phyloP scores from a whole-genome alignment of 2,113 vertebrate species.

The Anoplopoma fimbria region DNA sequence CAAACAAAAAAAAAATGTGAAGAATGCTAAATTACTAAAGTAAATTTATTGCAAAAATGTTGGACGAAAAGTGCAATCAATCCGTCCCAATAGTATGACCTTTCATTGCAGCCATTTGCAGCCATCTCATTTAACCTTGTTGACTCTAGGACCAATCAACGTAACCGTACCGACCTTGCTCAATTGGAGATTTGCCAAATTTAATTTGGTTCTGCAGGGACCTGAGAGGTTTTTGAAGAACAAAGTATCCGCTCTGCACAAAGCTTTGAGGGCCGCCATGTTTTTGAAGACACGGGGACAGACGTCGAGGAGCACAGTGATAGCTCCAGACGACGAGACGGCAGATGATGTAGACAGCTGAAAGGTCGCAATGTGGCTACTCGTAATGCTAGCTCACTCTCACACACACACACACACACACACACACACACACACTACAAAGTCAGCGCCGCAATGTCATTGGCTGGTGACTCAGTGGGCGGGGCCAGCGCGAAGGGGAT shows the following conservation, averaged over 20 bases:
- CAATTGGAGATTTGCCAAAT: constrained; percentile 40
- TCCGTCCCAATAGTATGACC: neutral
- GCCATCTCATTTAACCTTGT: neutral
- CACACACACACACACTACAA: neutral
- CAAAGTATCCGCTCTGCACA: constrained; percentile 72
- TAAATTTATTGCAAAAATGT: neutral
- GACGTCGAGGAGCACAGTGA: constrained; percentile 12
- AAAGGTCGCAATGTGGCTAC: neutral
- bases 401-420: too few species aligned
- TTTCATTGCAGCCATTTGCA: neutral
- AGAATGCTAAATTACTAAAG: neutral
- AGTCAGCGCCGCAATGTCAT: constrained; percentile 20
- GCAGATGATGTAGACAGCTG: neutral
- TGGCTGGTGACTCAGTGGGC: constrained; percentile 25
- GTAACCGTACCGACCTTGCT: constrained; percentile 80
- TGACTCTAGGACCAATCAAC: neutral
- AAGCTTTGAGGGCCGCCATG: constrained; percentile 81
- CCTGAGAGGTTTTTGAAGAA: constrained; percentile 67
- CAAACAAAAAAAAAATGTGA: neutral
- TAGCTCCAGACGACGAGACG: neutral
- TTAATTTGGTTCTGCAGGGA: constrained; percentile 58
- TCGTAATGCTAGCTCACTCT: neutral
- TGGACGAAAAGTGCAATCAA: neutral
- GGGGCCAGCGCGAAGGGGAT: neutral
- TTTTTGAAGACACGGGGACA: constrained; percentile 50